phyloP scores from a whole-genome alignment of 2,113 vertebrate genomes.

The Sander lucioperca region DNA sequence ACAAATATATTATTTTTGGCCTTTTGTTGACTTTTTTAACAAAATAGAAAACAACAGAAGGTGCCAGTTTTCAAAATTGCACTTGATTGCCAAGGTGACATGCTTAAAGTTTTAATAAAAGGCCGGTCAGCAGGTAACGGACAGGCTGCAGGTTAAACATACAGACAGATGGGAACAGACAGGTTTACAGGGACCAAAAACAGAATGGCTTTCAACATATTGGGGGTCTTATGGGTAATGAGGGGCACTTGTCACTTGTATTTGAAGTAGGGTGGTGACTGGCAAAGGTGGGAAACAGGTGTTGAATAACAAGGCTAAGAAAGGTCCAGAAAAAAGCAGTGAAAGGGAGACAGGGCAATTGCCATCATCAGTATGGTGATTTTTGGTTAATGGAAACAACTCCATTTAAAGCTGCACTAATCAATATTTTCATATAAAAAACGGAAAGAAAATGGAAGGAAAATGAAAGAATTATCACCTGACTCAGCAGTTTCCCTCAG shows the following conservation, averaged over 20 bases:
- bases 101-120: background rate
- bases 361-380: background rate
- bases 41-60: background rate
- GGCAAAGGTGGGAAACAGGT: background rate
- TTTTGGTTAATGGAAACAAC: background rate
- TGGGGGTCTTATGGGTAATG: background rate
- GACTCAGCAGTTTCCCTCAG: no score
- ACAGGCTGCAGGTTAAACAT: background rate
- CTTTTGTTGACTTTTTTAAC: slow-evolving; percentile 11
- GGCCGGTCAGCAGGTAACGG: no score
- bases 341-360: no score
- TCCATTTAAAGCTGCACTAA: background rate
- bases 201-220: background rate
- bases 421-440: background rate
- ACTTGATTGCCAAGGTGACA: background rate
- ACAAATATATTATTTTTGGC: slow-evolving; percentile 5
- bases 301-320: background rate
- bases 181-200: background rate
- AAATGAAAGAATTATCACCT: no score
- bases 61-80: background rate
- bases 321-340: no score
- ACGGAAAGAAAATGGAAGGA: no score
- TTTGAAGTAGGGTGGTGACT: background rate
- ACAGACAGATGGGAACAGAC: background rate
- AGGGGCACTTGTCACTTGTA: background rate